Conservation (phyloP, 2,888 invertebrate species). For the Drosophila helvetica region DNA sequence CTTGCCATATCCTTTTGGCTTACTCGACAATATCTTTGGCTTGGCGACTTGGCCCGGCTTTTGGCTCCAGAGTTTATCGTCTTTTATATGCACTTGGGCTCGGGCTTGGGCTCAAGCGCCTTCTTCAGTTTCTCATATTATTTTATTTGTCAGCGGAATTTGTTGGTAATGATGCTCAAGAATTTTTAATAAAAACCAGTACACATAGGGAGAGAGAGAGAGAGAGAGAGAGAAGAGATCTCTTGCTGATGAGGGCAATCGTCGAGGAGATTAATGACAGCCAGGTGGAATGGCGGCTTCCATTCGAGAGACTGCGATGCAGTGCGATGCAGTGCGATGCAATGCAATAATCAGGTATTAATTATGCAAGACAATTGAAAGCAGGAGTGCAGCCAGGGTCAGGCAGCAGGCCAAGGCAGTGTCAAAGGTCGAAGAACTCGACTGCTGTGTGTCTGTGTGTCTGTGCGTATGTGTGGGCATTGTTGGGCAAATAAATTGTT, state of each 20-base stretch:
- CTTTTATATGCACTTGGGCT: constrained; percentile 23
- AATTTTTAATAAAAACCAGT: constrained; percentile 50
- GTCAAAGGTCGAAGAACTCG: constrained; percentile 46
- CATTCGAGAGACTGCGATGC: neutral
- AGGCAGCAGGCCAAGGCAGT: constrained; percentile 6
- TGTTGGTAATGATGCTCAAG: constrained; percentile 55
- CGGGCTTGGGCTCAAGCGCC: neutral
- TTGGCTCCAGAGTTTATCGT: constrained; percentile 9
- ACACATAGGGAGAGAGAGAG: neutral
- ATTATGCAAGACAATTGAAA: constrained; percentile 32
- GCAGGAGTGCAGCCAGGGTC: neutral
- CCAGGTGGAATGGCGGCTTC: neutral
- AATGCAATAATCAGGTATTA: constrained; percentile 46
- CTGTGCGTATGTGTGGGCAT: constrained; percentile 9
- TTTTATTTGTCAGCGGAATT: constrained; percentile 38
- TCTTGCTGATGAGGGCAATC: constrained; percentile 53
- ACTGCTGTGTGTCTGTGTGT: neutral
- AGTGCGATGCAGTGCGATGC: too few species aligned
- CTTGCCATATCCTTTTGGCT: neutral
- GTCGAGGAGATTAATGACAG: constrained; percentile 33
- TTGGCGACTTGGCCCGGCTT: too few species aligned
- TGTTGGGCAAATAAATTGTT: constrained; percentile 47
- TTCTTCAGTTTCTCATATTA: constrained; percentile 25
- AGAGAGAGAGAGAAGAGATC: neutral
- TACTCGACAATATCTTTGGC: neutral